phyloP scores from a whole-genome alignment of 2,113 vertebrate genomes.

The Istiophorus platypterus region DNA sequence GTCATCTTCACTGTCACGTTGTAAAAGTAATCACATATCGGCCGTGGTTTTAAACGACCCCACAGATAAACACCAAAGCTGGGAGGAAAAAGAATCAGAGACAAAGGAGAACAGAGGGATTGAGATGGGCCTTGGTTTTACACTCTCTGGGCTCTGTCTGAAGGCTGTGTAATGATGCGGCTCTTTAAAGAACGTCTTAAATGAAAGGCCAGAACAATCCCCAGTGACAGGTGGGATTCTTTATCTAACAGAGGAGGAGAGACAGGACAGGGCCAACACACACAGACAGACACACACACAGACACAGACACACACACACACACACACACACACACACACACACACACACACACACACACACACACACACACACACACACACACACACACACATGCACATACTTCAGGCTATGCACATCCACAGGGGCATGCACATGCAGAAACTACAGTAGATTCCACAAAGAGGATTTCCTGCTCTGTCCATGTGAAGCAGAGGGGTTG shows the following conservation, averaged over 20 bases:
- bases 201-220: constrained; percentile 80
- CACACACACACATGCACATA: constrained; percentile 22
- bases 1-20: constrained; percentile 50
- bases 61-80: constrained; percentile 62
- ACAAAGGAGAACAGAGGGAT: constrained; percentile 60
- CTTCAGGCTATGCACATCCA: constrained; percentile 34
- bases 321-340: constrained; percentile 20
- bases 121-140: constrained; percentile 68
- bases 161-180: constrained; percentile 73
- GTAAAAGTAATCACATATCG: constrained; percentile 71
- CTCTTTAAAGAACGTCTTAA: constrained; percentile 75
- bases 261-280: constrained; percentile 62
- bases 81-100: constrained; percentile 55
- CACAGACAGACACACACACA: constrained; percentile 16
- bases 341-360: too few species aligned
- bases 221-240: constrained; percentile 79
- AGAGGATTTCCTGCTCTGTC: constrained; percentile 77
- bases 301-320: constrained; percentile 27
- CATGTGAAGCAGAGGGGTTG: constrained; percentile 73
- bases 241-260: constrained; percentile 73
- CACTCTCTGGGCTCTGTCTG: constrained; percentile 67
- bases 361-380: constrained; percentile 21
- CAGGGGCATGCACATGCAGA: constrained; percentile 57
- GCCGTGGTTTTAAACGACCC: constrained; percentile 56
- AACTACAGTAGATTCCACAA: constrained; percentile 59